Evolutionary conservation across 2,888 invertebrate species (phyloP), one percentile per base, ranked within the genome.

Genomic region (Pyrrhosoma nymphula): DNA sequence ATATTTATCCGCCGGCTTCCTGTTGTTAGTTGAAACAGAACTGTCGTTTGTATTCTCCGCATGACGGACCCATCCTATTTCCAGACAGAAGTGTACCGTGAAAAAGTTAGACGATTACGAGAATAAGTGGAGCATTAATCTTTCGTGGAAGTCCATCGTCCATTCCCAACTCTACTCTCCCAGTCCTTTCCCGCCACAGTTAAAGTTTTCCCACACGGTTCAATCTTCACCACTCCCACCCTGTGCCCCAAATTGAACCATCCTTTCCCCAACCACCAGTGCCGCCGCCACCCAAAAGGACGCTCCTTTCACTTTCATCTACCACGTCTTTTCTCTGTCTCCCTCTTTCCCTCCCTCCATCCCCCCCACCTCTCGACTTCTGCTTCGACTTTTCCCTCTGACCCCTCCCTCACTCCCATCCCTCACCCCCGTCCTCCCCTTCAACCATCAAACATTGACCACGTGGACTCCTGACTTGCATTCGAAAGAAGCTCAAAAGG

Each of bases 301-400:
- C 82, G 82, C 30, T 82, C 82, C 82, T 82, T 82, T 82, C 82
- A 82, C 82, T 82, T 82, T 82, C 82, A 82, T 30, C 82, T 26
- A 0, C 16, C 82, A 35, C 26, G 82, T 35, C 69, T 35, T 35
- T 26, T 35, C 82, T 35, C 26, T 16, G 47, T 88, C 18, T 39
- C 88, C 26, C 47, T 47, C 2, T 47, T 47, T 8, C 47, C 2
- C 4, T 4, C 47, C 88, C 47, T 26, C 10, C 35, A 18, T 30
- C 26, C 3, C n/a, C 69, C 39, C 4, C 39, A n/a, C n/a, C 26
- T 10, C 26, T 69, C n/a, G 26, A 23, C 26, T 35, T n/a, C 23
- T 10, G n/a, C 69, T 69, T 69, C 69, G 69, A 69, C 69, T 69
- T 69, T 69, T 69, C 69, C 69, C 69, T 69, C 69, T n/a, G 69